Percentiles rank a stretch among this genome's conserved stretches.
phyloP scores from a whole-genome alignment of 2,888 invertebrate species.

The Cantharis rustica region DNA sequence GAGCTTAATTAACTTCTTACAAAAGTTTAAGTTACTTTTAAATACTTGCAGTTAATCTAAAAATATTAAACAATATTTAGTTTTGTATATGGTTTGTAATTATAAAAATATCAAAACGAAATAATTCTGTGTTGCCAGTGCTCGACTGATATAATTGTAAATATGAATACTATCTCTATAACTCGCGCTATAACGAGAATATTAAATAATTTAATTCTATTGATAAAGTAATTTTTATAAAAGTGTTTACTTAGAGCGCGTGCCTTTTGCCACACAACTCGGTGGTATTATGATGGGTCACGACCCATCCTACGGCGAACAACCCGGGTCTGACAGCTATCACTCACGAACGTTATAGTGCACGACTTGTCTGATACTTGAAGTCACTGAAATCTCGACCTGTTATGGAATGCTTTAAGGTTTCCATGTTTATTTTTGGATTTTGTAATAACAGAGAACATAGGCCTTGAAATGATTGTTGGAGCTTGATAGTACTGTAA shows the following conservation, averaged over 20 bases:
- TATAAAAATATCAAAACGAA: background rate
- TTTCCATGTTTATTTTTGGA: constrained; percentile 28
- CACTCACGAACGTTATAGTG: constrained; percentile 37
- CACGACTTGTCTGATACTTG: constrained; percentile 25
- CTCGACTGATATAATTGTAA: background rate
- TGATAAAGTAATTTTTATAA: background rate
- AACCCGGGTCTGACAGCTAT: constrained; percentile 42
- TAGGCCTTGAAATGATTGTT: constrained; percentile 16
- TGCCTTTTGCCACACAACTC: constrained; percentile 34
- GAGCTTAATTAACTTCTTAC: no score
- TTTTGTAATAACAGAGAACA: constrained; percentile 25
- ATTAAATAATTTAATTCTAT: background rate
- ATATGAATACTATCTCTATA: no score
- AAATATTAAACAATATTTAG: no score
- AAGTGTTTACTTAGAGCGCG: constrained; percentile 32
- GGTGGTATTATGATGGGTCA: constrained; percentile 36
- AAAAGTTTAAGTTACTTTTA: no score
- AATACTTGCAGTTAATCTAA: no score
- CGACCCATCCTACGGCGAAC: constrained; percentile 34
- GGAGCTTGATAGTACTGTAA: constrained; percentile 6
- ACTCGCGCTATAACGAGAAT: background rate
- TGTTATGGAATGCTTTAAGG: constrained; percentile 24
- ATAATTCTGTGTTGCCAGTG: background rate
- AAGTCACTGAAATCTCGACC: constrained; percentile 10
- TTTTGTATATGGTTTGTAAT: background rate